Evolutionary conservation across 2,113 vertebrate species (phyloP).

Genomic region (Corapipo altera): DNA sequence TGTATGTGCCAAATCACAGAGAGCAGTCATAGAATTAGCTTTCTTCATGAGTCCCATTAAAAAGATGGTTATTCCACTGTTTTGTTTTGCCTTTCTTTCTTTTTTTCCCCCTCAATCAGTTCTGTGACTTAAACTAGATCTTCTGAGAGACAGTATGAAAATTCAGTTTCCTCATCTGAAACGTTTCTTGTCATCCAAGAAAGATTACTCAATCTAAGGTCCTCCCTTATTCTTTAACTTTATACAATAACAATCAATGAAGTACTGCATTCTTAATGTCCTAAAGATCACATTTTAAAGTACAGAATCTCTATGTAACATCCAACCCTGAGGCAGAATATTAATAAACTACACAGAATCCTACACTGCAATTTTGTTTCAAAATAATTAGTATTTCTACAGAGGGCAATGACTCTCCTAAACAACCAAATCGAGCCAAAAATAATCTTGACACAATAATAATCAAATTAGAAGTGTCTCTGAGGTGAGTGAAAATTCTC

Average conservation of each 20-base stretch:
- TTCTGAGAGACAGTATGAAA: conserved; percentile 2
- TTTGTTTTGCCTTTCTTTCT: background rate
- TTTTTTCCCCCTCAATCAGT: background rate
- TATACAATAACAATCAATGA: background rate
- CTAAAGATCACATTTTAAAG: background rate
- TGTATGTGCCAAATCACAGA: conserved; percentile 4
- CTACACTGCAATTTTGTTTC: background rate
- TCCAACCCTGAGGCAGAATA: background rate
- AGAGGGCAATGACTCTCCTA: background rate
- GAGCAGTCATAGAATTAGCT: background rate
- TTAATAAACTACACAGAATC: background rate
- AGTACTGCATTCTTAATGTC: background rate
- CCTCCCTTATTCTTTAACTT: background rate
- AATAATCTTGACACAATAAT: background rate
- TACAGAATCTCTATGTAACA: background rate
- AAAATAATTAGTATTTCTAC: background rate
- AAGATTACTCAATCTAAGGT: background rate
- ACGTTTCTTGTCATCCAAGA: background rate
- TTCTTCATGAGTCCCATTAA: background rate
- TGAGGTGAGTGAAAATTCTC: background rate
- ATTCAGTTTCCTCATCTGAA: background rate
- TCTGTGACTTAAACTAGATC: conserved; percentile 14
- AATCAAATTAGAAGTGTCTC: background rate
- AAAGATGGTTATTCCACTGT: background rate
- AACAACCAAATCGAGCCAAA: background rate